phyloP scores from a whole-genome alignment of 2,113 vertebrate species.

The Asarcornis scutulata region DNA sequence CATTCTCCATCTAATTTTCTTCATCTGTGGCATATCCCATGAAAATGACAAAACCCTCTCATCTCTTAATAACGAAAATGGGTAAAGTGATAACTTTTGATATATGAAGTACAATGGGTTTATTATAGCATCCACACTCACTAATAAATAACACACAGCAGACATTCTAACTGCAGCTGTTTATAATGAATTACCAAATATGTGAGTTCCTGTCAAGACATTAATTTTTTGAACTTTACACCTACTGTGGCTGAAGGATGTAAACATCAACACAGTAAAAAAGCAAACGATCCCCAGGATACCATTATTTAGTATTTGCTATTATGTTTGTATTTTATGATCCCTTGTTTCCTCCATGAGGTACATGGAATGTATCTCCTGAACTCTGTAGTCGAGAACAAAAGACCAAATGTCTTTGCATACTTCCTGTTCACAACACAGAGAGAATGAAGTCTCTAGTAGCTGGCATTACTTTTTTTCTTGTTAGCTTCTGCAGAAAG shows the following conservation, averaged over 20 bases:
- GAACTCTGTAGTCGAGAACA: background rate
- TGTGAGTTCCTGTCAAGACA: background rate
- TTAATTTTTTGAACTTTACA: background rate
- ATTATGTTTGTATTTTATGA: background rate
- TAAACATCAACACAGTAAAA: background rate
- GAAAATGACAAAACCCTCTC: background rate
- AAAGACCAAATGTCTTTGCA: background rate
- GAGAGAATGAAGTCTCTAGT: background rate
- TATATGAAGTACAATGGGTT: background rate
- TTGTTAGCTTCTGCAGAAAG: background rate
- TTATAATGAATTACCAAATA: background rate
- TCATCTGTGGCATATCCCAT: rapidly evolving
- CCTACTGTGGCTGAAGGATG: background rate
- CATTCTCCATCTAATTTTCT: background rate
- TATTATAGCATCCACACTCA: rapidly evolving
- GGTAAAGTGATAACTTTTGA: rapidly evolving
- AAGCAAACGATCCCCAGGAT: background rate
- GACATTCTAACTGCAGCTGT: background rate
- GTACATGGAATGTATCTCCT: background rate
- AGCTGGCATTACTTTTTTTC: background rate
- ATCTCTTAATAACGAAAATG: background rate
- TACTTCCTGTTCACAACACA: background rate
- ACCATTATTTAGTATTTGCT: background rate
- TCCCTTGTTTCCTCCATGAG: background rate
- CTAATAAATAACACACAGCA: background rate